These are phyloP conservation scores for Okamejei kenojei DNA, from an alignment of 2,797 vertebrate species.

Conservation along the genomic window DNA sequence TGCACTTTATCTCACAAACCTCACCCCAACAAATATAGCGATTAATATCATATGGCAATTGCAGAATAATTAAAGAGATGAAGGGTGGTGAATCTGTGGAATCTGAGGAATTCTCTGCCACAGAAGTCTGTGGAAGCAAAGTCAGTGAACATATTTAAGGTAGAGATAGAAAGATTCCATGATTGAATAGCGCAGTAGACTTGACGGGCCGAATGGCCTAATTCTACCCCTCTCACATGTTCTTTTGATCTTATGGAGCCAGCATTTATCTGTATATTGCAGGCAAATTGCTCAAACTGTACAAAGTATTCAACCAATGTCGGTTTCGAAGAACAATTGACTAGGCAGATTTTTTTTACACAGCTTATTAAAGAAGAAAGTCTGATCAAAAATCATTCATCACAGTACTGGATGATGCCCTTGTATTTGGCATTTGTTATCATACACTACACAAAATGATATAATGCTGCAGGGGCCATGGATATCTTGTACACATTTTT, in stretches of 20 bases:
- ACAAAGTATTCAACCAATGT: not conserved
- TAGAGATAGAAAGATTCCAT: no score
- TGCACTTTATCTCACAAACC: not conserved
- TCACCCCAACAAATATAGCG: not conserved
- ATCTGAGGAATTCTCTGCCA: no score
- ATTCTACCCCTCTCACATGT: no score
- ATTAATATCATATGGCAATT: not conserved
- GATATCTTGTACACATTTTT: slow-evolving; percentile 51
- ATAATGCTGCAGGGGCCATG: not conserved
- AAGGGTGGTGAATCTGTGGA: not conserved
- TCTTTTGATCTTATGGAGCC: not conserved
- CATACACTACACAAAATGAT: not conserved
- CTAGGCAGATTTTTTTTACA: slow-evolving; percentile 15
- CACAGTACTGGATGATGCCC: not conserved
- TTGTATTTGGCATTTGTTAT: slow-evolving; percentile 11
- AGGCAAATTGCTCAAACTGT: not conserved
- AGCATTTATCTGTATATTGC: no score
- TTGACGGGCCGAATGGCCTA: no score
- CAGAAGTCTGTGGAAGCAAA: no score
- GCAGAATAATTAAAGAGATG: not conserved
- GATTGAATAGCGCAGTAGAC: no score
- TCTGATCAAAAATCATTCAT: slow-evolving; percentile 2
- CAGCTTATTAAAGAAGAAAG: slow-evolving; percentile 4
- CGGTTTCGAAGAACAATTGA: slow-evolving; percentile 14
- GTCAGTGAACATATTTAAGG: no score